A percentile compares a stretch with the other conserved stretches of the same genome.
phyloP scores from a whole-genome alignment of 2,113 vertebrate genomes.

The Xiphophorus couchianus region DNA sequence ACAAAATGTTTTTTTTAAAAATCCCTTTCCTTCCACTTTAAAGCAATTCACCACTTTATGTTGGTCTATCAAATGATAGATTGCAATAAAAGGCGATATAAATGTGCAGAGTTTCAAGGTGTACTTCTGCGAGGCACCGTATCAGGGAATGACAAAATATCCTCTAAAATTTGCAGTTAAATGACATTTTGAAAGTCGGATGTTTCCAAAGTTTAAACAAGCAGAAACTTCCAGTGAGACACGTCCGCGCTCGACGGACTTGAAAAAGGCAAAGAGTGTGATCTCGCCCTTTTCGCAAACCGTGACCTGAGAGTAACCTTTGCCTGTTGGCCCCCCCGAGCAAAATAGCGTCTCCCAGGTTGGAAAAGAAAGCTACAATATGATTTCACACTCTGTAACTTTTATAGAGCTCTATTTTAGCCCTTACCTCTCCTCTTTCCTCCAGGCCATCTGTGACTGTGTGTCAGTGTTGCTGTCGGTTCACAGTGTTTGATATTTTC shows the following conservation, averaged over 20 bases:
- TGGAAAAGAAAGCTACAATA: conserved; percentile 10
- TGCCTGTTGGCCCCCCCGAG: background rate
- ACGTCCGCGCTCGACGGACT: background rate
- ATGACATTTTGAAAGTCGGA: background rate
- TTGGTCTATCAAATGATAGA: background rate
- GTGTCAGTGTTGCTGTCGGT: conserved; percentile 50
- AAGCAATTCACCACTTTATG: background rate
- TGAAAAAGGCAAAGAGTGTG: background rate
- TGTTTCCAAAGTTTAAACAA: background rate
- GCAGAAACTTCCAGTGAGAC: background rate
- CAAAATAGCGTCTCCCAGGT: conserved; percentile 11
- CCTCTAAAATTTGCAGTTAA: background rate
- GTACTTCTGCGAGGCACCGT: background rate
- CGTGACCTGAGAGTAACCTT: conserved; percentile 1
- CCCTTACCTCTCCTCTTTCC: conserved; percentile 37
- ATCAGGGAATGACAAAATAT: background rate
- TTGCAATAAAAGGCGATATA: too few species aligned
- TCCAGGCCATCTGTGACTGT: conserved; percentile 47
- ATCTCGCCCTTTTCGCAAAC: background rate
- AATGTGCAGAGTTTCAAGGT: background rate
- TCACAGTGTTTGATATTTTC: conserved; percentile 25
- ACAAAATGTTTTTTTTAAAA: too few species aligned
- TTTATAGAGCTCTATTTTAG: conserved; percentile 25
- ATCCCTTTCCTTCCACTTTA: too few species aligned
- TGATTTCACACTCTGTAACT: conserved; percentile 18